phyloP scores from a whole-genome alignment of 2,797 vertebrate genomes.

The Chloroceryle amazona region DNA sequence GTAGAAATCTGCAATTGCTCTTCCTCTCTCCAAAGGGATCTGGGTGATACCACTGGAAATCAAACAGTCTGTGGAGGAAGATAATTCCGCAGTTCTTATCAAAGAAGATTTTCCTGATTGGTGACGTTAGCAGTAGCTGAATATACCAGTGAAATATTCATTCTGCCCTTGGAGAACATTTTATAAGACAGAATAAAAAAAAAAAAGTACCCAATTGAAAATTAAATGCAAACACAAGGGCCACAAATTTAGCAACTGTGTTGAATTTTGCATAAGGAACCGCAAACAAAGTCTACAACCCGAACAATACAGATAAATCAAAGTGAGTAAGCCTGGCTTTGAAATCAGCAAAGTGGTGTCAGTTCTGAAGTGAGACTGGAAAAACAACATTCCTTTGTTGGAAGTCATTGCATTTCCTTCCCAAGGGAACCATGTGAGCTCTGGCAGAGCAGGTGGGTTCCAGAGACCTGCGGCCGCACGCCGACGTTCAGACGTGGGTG shows the following conservation, averaged over 20 bases:
- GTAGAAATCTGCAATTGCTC: background rate
- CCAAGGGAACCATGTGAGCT: background rate
- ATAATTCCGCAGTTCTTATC: background rate
- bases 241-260: constrained; percentile 19
- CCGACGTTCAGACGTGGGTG: background rate
- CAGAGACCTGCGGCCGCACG: background rate
- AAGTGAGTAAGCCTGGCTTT: background rate
- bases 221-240: background rate
- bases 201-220: background rate
- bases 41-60: background rate
- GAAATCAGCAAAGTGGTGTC: background rate
- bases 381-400: background rate
- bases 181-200: background rate
- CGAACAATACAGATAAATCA: constrained; percentile 10
- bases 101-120: background rate
- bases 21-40: background rate
- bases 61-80: background rate
- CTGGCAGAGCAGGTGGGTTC: background rate
- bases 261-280: constrained; percentile 50
- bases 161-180: constrained; percentile 8
- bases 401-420: background rate
- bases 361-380: background rate
- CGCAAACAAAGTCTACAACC: background rate
- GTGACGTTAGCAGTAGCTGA: background rate
- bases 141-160: constrained; percentile 35